phyloP scores from a whole-genome alignment of 2,797 vertebrate species.

The Calcarius lapponicus region DNA sequence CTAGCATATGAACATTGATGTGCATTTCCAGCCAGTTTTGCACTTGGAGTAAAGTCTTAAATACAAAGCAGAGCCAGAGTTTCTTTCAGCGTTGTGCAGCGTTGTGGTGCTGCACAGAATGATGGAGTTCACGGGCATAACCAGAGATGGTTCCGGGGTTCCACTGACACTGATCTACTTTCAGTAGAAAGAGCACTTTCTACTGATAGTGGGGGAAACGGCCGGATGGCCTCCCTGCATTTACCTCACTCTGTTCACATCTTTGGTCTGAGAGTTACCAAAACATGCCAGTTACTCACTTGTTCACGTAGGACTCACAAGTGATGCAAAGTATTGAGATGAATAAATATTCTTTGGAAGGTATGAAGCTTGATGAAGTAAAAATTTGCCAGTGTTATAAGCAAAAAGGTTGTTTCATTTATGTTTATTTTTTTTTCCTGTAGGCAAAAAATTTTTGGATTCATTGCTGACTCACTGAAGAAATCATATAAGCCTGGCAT shows the following conservation, averaged over 20 bases:
- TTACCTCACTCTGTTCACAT: neutral
- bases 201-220: accelerated
- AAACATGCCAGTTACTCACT: neutral
- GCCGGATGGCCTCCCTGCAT: neutral
- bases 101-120: neutral
- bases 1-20: neutral
- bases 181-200: neutral
- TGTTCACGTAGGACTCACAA: neutral
- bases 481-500: neutral
- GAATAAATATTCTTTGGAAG: neutral
- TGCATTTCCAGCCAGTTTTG: neutral
- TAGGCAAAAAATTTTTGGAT: neutral
- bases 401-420: neutral
- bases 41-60: neutral
- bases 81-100: accelerated
- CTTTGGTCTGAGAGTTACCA: neutral
- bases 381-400: neutral
- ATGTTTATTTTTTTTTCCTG: neutral
- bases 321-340: neutral
- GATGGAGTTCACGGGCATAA: neutral
- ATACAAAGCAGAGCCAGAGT: neutral
- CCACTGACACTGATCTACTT: neutral
- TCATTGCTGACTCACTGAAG: neutral
- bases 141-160: neutral
- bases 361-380: neutral